Percentiles rank a stretch among this genome's conserved stretches.
phyloP scores from a whole-genome alignment of 2,888 invertebrate species.

The Tenthredo distinguenda region DNA sequence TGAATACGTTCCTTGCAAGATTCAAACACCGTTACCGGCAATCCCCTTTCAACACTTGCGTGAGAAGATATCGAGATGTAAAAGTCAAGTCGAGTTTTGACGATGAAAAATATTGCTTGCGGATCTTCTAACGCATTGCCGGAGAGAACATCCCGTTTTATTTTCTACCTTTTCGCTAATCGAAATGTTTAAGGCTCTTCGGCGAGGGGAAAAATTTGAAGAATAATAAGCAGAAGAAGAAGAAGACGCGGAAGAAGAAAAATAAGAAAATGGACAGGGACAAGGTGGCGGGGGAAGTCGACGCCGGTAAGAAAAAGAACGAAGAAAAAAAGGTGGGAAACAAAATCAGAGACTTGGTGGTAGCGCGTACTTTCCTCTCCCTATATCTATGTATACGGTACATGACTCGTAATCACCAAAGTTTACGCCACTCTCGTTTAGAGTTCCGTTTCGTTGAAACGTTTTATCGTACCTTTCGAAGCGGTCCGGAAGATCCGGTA shows the following conservation, averaged over 20 bases:
- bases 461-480: constrained; percentile 20
- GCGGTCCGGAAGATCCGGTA: neutral
- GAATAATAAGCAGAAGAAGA: constrained; percentile 53
- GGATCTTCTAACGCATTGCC: neutral
- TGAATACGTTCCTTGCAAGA: neutral
- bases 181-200: constrained; percentile 39
- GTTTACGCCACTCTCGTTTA: constrained; percentile 27
- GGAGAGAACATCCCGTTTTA: neutral
- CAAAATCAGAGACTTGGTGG: constrained; percentile 50
- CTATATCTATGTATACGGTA: neutral
- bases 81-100: neutral
- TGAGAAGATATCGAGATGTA: neutral
- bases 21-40: constrained; percentile 13
- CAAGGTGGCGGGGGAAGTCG: constrained; percentile 52
- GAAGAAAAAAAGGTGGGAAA: constrained; percentile 50
- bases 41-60: neutral
- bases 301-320: constrained; percentile 51
- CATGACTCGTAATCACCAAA: constrained; percentile 24
- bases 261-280: constrained; percentile 12
- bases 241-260: constrained; percentile 49
- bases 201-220: constrained; percentile 49
- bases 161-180: constrained; percentile 14
- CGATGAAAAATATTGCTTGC: neutral
- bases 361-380: neutral
- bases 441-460: constrained; percentile 25